A percentile compares a stretch with the other conserved stretches of the same genome.
phyloP scores from a whole-genome alignment of 2,888 invertebrate genomes.

The Nysson spinosus region DNA sequence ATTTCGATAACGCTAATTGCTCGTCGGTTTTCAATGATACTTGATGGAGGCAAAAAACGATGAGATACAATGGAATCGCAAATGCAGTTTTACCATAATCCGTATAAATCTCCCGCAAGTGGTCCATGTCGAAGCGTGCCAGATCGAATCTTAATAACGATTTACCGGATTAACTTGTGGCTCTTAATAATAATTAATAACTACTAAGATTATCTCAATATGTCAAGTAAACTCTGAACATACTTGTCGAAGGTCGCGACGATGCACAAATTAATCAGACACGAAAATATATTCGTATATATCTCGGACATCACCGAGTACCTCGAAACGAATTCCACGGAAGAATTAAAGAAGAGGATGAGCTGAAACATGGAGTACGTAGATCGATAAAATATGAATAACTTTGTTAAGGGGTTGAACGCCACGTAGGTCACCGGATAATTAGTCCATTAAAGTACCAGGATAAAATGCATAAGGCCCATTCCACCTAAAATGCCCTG shows the following conservation, averaged over 20 bases:
- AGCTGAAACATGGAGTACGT: conserved; percentile 56
- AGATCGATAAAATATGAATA: neutral
- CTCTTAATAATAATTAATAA: too few species aligned
- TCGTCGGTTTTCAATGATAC: conserved; percentile 62
- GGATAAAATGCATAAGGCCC: conserved; percentile 71
- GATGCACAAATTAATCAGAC: conserved; percentile 65
- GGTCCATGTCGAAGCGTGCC: conserved; percentile 63
- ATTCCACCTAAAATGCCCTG: conserved; percentile 75
- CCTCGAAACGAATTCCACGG: conserved; percentile 55
- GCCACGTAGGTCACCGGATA: too few species aligned
- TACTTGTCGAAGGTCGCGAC: conserved; percentile 72
- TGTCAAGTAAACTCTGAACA: conserved; percentile 4
- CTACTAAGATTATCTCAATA: too few species aligned
- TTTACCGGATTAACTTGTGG: neutral
- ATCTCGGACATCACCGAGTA: conserved; percentile 67
- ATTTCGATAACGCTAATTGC: conserved; percentile 61
- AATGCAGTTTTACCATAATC: conserved; percentile 65
- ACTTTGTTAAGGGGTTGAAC: too few species aligned
- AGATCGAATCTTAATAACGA: conserved; percentile 66
- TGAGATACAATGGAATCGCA: conserved; percentile 69
- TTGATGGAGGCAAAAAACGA: conserved; percentile 69
- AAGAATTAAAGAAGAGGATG: conserved; percentile 61
- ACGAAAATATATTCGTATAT: conserved; percentile 69
- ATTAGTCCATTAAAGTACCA: too few species aligned
- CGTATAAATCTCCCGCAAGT: conserved; percentile 65